phyloP scores from a whole-genome alignment of 2,888 invertebrate genomes.

The Stenichneumon culpator region DNA sequence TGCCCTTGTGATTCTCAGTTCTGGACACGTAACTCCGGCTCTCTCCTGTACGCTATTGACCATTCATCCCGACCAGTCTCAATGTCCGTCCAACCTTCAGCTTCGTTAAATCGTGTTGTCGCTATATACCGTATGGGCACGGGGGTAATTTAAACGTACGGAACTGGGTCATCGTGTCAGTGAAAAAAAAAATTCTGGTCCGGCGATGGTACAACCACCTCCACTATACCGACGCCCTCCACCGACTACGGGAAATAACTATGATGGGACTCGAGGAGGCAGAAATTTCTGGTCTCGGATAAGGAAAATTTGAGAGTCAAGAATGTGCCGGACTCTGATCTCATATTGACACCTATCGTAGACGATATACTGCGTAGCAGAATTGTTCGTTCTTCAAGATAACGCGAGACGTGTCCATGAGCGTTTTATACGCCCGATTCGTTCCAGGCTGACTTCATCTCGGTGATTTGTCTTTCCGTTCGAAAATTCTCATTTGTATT shows the following conservation, averaged over 20 bases:
- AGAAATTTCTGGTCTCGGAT: neutral
- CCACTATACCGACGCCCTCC: neutral
- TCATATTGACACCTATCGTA: conserved; percentile 14
- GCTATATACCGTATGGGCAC: neutral
- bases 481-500: neutral
- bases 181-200: conserved; percentile 47
- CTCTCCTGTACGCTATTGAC: conserved; percentile 27
- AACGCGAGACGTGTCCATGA: neutral
- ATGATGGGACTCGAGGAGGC: neutral
- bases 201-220: neutral
- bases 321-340: neutral
- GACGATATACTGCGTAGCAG: conserved; percentile 1
- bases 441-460: neutral
- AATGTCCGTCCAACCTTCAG: conserved; percentile 69
- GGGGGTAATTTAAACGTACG: neutral
- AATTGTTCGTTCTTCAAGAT: conserved; percentile 3
- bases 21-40: neutral
- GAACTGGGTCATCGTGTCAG: conserved; percentile 56
- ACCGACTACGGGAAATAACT: neutral
- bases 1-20: neutral
- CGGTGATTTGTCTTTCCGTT: neutral
- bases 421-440: neutral
- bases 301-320: neutral
- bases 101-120: conserved; percentile 59
- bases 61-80: conserved; percentile 66